Evolutionary conservation across 2,113 vertebrate species (phyloP).

Genomic region (Aix galericulata): DNA sequence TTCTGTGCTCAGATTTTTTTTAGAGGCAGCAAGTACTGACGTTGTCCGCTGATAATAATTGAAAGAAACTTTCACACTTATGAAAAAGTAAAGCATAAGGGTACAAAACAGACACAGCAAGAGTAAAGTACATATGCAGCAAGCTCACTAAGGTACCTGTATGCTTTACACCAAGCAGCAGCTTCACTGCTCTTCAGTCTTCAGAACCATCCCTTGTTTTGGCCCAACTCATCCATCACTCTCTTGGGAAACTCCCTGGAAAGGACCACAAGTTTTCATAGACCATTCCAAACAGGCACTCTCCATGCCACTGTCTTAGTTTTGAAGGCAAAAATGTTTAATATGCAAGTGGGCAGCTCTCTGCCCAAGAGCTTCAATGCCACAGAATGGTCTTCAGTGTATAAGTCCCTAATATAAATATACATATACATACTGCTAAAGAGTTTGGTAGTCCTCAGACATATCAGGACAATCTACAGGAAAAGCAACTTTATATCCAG

Average conservation of each 20-base stretch:
- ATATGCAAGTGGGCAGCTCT: not conserved
- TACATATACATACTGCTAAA: not conserved
- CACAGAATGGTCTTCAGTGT: not conserved
- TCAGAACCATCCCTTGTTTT: not conserved
- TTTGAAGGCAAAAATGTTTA: not conserved
- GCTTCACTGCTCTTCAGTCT: not conserved
- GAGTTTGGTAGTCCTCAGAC: not conserved
- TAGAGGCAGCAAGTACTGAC: not conserved
- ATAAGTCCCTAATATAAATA: not conserved
- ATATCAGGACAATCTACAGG: not conserved
- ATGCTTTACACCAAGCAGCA: not conserved
- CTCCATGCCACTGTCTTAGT: not conserved
- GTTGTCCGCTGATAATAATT: not conserved
- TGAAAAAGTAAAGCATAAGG: fast-evolving
- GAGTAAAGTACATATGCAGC: not conserved
- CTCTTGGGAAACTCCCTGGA: not conserved
- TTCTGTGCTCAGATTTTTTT: not conserved
- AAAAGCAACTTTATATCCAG: not conserved
- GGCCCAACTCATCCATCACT: not conserved
- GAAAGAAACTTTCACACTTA: not conserved
- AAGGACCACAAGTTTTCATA: not conserved
- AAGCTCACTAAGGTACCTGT: not conserved
- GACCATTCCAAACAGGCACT: not conserved
- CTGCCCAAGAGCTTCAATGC: not conserved
- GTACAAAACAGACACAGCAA: not conserved